Base-by-base conservation (phyloP, 2,113 vertebrate genomes). In the Hippocampus zosterae region DNA sequence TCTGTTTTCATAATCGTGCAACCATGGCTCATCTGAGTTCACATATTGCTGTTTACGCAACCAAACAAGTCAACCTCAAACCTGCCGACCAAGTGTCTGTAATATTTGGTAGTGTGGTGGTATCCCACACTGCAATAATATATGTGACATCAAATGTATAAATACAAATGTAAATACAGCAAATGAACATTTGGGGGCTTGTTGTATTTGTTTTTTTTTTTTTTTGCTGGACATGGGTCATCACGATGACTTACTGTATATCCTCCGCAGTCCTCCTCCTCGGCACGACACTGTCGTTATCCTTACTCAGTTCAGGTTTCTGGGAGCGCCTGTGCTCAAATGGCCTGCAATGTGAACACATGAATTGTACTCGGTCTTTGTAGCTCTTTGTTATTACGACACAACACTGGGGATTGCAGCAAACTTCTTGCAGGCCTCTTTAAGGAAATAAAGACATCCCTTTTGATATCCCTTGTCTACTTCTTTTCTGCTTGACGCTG, bases 371-470 rank as follows among this genome's bases (percentile, higher is more conserved):
- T 83, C 83, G 84, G 88, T 82, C 89, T 87, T 91, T 91, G 89
- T 92, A 81, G 88, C 92, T 88, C 92, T 93, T 94, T 94, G 93
- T 93, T 88, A 77, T 80, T 79, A 64, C 78, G 69, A 73, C 78
- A 82, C 82, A 93, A 91, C 94, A 91, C 88, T 82, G 90, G 79
- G 90, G 92, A 96, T 96, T 96, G 94, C 94, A 93, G 87, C 92
- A 91, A 96, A 96, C 93, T 94, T 92, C 92, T 95, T 93, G 91
- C 85, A 85, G 82, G 90, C 89, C 83, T 88, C 89, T 87, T 88
- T 88, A 88, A 90, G 91, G 91, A 33, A 37, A 67, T 68, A 87
- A 92, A 87, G 90, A 87, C 78, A 86, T 81, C 89, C 91, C 93
- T 93, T 93, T 95, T 93, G 92, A 94, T 94, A 88, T 90, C 85